Evolutionary conservation across 2,113 vertebrate genomes (phyloP).

Genomic region (Axis porcinus): DNA sequence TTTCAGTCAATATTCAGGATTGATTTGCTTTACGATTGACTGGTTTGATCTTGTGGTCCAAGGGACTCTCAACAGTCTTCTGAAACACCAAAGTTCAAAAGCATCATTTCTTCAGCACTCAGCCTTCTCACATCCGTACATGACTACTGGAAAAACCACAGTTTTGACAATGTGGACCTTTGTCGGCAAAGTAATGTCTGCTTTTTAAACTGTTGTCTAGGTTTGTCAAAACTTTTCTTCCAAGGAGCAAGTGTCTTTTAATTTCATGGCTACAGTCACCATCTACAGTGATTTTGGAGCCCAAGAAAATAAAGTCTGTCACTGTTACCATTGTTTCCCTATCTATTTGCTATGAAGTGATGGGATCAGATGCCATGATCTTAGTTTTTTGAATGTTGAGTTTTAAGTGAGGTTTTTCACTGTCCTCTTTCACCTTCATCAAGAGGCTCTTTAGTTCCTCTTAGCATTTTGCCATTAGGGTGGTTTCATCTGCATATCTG

Average conservation of each 20-base stretch:
- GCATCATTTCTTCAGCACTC: accelerated
- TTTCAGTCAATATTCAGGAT: not conserved
- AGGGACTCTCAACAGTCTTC: not conserved
- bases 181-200: not conserved
- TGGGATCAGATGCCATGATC: not conserved
- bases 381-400: not conserved
- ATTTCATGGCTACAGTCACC: not conserved
- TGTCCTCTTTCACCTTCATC: not conserved
- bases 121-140: not conserved
- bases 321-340: not conserved
- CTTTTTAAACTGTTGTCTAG: not conserved
- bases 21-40: not conserved
- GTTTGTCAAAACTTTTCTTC: not conserved
- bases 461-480: not conserved
- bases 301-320: not conserved
- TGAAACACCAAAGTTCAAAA: not conserved
- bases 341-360: not conserved
- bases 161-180: not conserved
- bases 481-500: not conserved
- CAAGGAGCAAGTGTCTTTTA: not conserved
- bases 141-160: not conserved
- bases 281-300: not conserved
- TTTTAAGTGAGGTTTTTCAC: not conserved
- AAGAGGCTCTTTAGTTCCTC: not conserved
- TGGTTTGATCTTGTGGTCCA: not conserved